phyloP scores from a whole-genome alignment of 1,140 invertebrate species.

The Drosophila eugracilis region DNA sequence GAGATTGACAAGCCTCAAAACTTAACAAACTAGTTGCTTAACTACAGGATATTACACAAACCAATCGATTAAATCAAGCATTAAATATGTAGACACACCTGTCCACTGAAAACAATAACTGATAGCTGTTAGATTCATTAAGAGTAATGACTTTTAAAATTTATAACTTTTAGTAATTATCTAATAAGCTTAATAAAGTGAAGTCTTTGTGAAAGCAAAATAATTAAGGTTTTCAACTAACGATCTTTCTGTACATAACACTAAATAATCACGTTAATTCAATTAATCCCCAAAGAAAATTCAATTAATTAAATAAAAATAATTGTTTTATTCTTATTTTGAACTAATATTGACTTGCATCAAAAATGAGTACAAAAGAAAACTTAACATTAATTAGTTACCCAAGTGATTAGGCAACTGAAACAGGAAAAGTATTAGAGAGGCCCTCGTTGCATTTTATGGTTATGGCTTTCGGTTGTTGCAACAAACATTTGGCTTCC shows the following conservation, averaged over 20 bases:
- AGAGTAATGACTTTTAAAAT: neutral
- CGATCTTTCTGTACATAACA: too few relatives aligned
- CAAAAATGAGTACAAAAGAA: too few relatives aligned
- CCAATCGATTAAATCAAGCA: neutral
- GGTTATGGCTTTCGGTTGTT: conserved; percentile 38
- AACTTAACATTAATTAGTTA: neutral
- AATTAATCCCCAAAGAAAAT: too few relatives aligned
- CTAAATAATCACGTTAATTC: too few relatives aligned
- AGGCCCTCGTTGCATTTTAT: conserved; percentile 49
- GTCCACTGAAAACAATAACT: neutral
- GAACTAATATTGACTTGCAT: too few relatives aligned
- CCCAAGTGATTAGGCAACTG: neutral
- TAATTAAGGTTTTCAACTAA: too few relatives aligned
- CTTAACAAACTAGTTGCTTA: conserved; percentile 6
- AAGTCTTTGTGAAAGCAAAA: too few relatives aligned
- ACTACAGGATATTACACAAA: conserved; percentile 19
- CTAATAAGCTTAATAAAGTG: neutral
- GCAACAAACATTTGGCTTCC: conserved; percentile 58
- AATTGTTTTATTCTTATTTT: too few relatives aligned
- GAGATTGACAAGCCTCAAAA: neutral
- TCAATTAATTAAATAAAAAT: too few relatives aligned
- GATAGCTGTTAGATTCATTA: conserved; percentile 3
- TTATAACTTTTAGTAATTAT: neutral
- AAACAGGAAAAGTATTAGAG: conserved; percentile 10
- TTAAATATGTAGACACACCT: conserved; percentile 13